Percentiles rank a stretch among this genome's conserved stretches.
These are phyloP conservation scores for Sphaeramia orbicularis DNA, from an alignment of 2,797 vertebrate genomes.

Conservation along the genomic window DNA sequence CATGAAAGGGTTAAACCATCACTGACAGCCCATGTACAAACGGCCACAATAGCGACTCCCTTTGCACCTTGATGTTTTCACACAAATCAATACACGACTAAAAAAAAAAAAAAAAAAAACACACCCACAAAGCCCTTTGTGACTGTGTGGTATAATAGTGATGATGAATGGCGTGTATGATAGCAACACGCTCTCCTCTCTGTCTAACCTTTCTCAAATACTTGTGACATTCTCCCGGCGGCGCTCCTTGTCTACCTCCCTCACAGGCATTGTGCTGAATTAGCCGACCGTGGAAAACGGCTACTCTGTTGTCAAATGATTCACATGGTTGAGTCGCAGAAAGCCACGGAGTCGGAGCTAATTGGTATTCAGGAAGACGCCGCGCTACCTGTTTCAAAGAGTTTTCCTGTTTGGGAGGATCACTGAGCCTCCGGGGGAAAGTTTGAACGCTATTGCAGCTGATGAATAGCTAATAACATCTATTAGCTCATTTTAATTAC, in stretches of 20 bases:
- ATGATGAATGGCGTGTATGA: conserved; percentile 56
- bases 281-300: conserved; percentile 58
- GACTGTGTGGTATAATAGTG: conserved; percentile 19
- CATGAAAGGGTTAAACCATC: no score
- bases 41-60: not conserved
- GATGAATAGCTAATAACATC: conserved; percentile 70
- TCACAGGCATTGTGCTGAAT: conserved; percentile 58
- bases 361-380: conserved; percentile 63
- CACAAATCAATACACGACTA: conserved; percentile 1
- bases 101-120: not conserved
- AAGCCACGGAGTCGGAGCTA: conserved; percentile 37
- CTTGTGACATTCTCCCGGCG: conserved; percentile 60
- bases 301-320: conserved; percentile 67
- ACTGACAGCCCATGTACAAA: not conserved
- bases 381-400: conserved; percentile 61
- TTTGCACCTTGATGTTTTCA: not conserved
- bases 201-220: conserved; percentile 70
- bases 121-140: conserved; percentile 8
- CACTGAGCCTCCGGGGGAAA: conserved; percentile 50
- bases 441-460: conserved; percentile 50
- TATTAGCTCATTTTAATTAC: conserved; percentile 74
- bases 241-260: conserved; percentile 43
- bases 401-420: conserved; percentile 51
- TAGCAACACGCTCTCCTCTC: conserved; percentile 40
- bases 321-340: conserved; percentile 54